Base-by-base conservation (phyloP, 2,113 vertebrate species). In the Carassius carassius region DNA sequence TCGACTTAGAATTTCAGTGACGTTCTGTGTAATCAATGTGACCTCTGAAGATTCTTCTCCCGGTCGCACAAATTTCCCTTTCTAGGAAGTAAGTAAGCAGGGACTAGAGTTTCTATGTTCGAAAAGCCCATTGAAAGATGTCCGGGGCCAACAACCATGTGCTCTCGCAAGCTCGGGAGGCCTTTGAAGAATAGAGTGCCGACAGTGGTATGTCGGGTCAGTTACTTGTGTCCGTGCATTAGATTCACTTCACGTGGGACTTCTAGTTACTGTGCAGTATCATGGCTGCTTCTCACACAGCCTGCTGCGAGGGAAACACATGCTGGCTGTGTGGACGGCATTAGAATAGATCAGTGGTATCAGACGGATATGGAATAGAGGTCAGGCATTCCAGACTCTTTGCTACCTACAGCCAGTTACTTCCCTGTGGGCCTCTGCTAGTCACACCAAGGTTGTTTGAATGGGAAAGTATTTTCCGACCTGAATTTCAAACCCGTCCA, bases 321-420 rank as follows among this genome's bases (percentile, higher is more conserved):
- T 56, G 58, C 37, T 54, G 82, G 41, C 21, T 67, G 62, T 77
- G 63, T 78, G 35, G 83, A 78, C 56, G 19, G 73, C 65, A 78
- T 83, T 74, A 80, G 67, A 88, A 67, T 83, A 70, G 74, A 83
- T 88, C 69, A 70, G 63, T 35, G 58, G 70, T 62, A 75, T 82
- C 51, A 77, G 37, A 72, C 41, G 37, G 63, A 82, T 82, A 84
- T 81, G 23, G 56, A 81, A 56, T 72, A 74, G 51, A 83, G 65
- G 54, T 54, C 77, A 25, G 63, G 63, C 73, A 85, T 82, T 87
- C 73, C 51, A 29, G 41, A 79, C 74, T 19, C 51, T n/a, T 8
- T 54, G 25, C 63, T 32, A 54, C 51, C 44, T 60, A 47, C 16
- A 41, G 75, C 69, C 77, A 62, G 60, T 79, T 86, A 70, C 67